phyloP scores from a whole-genome alignment of 1,140 invertebrate species.

The Brachionus paranguensis region DNA sequence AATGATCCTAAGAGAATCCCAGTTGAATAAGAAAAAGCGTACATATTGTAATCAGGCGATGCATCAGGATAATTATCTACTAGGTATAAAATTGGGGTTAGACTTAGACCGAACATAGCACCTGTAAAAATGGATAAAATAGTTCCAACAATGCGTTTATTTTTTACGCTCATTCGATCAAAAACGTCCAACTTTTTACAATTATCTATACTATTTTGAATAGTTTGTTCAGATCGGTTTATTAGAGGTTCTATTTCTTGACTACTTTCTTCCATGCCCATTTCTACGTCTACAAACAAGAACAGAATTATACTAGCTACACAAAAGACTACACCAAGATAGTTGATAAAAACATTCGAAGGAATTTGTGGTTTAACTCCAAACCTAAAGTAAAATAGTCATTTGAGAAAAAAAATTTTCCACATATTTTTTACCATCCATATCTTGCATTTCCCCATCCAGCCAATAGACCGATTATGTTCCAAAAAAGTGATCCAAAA shows the following conservation, averaged over 20 bases:
- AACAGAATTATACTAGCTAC: constrained; percentile 41
- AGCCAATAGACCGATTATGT: constrained; percentile 43
- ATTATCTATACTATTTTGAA: not conserved
- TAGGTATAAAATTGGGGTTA: constrained; percentile 25
- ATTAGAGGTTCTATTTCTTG: not conserved
- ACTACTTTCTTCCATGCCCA: not conserved
- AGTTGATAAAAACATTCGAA: constrained; percentile 47
- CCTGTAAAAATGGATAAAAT: constrained; percentile 14
- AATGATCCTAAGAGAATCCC: constrained; percentile 9
- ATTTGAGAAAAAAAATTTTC: constrained; percentile 47
- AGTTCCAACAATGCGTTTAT: not conserved
- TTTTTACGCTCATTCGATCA: not conserved
- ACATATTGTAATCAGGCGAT: constrained; percentile 5
- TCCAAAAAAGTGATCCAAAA: constrained; percentile 39
- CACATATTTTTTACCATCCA: constrained; percentile 45
- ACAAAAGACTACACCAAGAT: constrained; percentile 50
- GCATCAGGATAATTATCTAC: constrained; percentile 18
- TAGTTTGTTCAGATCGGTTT: not conserved
- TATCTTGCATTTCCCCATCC: constrained; percentile 56
- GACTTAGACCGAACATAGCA: not conserved
- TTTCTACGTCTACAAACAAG: constrained; percentile 30
- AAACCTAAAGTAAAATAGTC: constrained; percentile 46
- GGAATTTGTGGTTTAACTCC: constrained; percentile 48
- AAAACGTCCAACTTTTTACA: not conserved
- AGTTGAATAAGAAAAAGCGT: constrained; percentile 29